Evolutionary conservation across 2,113 vertebrate species (phyloP).

Genomic region (Hemibagrus wyckioides): DNA sequence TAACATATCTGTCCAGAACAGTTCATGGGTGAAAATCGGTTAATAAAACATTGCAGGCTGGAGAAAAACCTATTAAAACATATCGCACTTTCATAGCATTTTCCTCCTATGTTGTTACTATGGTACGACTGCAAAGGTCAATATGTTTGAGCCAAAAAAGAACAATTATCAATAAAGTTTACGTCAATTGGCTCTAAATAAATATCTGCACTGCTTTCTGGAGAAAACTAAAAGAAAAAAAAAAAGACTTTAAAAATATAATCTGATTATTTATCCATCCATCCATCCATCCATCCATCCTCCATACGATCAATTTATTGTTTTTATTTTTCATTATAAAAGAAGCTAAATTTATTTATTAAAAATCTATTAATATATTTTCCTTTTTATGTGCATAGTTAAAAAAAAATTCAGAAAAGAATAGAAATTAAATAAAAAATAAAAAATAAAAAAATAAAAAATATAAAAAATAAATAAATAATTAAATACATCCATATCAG

Average conservation of each 20-base stretch:
- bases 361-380: neutral
- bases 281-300: neutral
- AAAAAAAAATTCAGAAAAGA: no score
- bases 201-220: neutral
- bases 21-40: constrained; percentile 48
- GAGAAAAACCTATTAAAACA: neutral
- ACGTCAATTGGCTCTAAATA: neutral
- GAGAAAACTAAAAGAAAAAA: neutral
- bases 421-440: no score
- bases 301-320: neutral
- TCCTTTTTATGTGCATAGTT: neutral
- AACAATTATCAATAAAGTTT: neutral
- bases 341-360: neutral
- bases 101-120: neutral
- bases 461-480: neutral
- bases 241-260: neutral
- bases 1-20: constrained; percentile 44
- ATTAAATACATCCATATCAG: no score
- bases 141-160: neutral
- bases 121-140: neutral
- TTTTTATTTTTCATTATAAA: neutral
- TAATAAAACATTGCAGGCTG: constrained; percentile 44
- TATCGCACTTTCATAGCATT: neutral
- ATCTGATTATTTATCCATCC: neutral
- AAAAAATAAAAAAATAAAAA: neutral